Percentiles rank a stretch among this genome's conserved stretches.
Conservation (phyloP, 2,888 invertebrate genomes). For the Gonocerus acuteangulatus region DNA sequence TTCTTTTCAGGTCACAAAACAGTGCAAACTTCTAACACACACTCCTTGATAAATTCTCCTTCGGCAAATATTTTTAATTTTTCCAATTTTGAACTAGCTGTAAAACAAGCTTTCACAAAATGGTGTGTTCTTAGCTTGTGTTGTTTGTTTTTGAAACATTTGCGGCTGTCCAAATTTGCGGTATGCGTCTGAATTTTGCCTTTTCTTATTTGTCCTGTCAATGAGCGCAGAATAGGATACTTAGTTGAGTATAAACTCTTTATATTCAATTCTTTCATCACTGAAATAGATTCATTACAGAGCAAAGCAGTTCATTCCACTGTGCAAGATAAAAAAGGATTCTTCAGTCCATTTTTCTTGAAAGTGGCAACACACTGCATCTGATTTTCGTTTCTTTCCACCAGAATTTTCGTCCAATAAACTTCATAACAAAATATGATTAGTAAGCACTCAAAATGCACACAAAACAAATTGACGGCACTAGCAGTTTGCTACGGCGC, state of each 20-base stretch:
- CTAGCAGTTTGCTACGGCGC: conserved; percentile 11
- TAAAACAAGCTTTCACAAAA: conserved; percentile 18
- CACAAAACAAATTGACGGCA: conserved; percentile 24
- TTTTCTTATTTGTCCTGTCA: conserved; percentile 23
- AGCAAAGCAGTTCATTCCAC: conserved; percentile 28
- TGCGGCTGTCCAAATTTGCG: conserved; percentile 27
- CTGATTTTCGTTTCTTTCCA: conserved; percentile 25
- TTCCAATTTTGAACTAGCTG: conserved; percentile 13
- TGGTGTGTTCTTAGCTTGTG: conserved; percentile 9
- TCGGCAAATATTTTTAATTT: conserved; percentile 12
- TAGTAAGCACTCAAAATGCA: conserved; percentile 24
- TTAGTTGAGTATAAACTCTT: conserved; percentile 16
- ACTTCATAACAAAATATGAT: conserved; percentile 25
- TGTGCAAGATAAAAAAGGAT: conserved; percentile 26
- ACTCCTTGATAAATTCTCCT: conserved; percentile 26
- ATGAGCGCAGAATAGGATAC: conserved; percentile 6
- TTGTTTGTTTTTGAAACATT: conserved; percentile 18
- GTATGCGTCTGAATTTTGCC: conserved; percentile 25
- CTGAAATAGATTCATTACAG: conserved; percentile 24
- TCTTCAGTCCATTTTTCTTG: conserved; percentile 26
- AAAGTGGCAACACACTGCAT: conserved; percentile 24
- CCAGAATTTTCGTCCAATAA: conserved; percentile 10
- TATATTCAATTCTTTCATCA: conserved; percentile 27
- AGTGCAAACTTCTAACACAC: conserved; percentile 11
- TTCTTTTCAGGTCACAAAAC: conserved; percentile 25